Conservation (phyloP, 2,797 vertebrate genomes). For the Rousettus madagascariensis region DNA sequence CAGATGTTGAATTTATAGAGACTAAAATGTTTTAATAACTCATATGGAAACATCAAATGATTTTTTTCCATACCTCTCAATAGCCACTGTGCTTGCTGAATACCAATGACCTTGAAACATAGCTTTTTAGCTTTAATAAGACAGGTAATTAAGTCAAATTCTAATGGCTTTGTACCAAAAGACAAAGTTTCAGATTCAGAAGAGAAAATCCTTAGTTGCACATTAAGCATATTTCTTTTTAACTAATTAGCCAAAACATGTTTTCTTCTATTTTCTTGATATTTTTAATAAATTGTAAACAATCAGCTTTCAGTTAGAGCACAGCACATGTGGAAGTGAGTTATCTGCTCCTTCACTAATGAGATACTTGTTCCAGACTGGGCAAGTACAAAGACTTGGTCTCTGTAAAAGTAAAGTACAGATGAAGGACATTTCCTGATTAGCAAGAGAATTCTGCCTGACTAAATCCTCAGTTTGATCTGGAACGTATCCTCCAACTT, state of each 20-base stretch:
- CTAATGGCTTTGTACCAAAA: not conserved
- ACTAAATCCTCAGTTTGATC: constrained; percentile 7
- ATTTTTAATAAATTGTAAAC: constrained; percentile 45
- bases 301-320: constrained; percentile 56
- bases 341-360: constrained; percentile 8
- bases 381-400: constrained; percentile 1
- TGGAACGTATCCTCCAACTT: not conserved
- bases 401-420: not conserved
- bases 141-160: constrained; percentile 56
- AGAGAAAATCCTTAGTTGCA: constrained; percentile 38
- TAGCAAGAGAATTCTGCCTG: constrained; percentile 59
- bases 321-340: constrained; percentile 43
- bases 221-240: not conserved
- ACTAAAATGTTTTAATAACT: not conserved
- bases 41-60: not conserved
- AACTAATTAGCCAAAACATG: constrained; percentile 38
- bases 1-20: not conserved
- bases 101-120: constrained; percentile 48
- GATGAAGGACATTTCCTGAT: constrained; percentile 61
- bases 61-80: not conserved
- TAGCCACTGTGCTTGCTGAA: not conserved
- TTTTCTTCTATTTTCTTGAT: constrained; percentile 54
- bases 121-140: constrained; percentile 54
- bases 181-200: not conserved
- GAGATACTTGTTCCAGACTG: constrained; percentile 20